These are phyloP conservation scores for Ataeniobius toweri DNA, from an alignment of 2,797 vertebrate species.

Conservation along the genomic window DNA sequence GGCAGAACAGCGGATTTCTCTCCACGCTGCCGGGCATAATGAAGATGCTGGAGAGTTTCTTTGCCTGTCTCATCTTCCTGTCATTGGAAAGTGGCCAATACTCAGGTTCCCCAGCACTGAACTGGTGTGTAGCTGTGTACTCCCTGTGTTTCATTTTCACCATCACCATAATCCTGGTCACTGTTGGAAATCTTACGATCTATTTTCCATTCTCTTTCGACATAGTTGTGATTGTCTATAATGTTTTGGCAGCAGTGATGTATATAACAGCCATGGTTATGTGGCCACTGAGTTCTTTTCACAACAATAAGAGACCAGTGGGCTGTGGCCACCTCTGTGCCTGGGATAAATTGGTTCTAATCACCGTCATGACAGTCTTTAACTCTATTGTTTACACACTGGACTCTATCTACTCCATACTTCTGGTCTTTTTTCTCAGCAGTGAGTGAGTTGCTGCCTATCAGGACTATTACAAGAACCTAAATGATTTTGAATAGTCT, in stretches of 20 bases:
- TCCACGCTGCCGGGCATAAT: constrained; percentile 84
- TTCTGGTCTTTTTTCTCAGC: constrained; percentile 75
- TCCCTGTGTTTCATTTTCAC: constrained; percentile 87
- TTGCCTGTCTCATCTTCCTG: constrained; percentile 87
- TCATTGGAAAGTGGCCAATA: constrained; percentile 62
- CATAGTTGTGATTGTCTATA: constrained; percentile 77
- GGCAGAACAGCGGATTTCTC: constrained; percentile 85
- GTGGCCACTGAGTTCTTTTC: constrained; percentile 86
- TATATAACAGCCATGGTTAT: constrained; percentile 81
- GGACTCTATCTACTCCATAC: constrained; percentile 82
- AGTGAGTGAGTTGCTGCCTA: constrained; percentile 19
- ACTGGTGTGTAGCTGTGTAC: constrained; percentile 88
- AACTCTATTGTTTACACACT: constrained; percentile 84
- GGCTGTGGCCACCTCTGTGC: fast-evolving
- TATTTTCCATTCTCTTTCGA: constrained; percentile 79
- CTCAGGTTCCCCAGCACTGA: not conserved
- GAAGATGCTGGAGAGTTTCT: constrained; percentile 87
- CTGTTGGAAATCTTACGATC: constrained; percentile 70
- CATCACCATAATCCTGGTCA: constrained; percentile 82
- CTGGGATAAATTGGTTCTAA: constrained; percentile 79
- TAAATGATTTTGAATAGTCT: not conserved
- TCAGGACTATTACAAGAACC: not conserved
- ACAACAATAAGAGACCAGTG: fast-evolving
- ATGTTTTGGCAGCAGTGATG: constrained; percentile 79
- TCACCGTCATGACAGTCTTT: constrained; percentile 84